These are phyloP conservation scores for Gallinago nigripennis DNA, from an alignment of 2,797 vertebrate genomes.

Conservation along the genomic window DNA sequence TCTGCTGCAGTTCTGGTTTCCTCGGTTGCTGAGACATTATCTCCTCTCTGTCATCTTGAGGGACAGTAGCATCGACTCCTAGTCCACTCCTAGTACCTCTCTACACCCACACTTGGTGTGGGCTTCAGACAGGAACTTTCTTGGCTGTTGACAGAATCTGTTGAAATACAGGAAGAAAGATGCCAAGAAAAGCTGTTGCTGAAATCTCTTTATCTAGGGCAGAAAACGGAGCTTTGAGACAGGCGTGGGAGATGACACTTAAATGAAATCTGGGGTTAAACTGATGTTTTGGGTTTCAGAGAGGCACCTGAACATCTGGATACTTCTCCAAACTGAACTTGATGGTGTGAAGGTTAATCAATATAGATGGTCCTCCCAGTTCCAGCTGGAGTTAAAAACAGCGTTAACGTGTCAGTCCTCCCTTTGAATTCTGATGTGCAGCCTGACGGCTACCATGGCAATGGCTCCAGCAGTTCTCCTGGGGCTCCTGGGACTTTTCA, in stretches of 20 bases:
- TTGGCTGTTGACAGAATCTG: background rate
- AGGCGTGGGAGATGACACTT: background rate
- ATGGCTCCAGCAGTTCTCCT: background rate
- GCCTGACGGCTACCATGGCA: background rate
- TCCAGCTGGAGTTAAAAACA: background rate
- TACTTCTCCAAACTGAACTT: background rate
- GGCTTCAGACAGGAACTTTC: background rate
- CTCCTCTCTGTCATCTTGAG: background rate
- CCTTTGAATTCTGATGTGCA: background rate
- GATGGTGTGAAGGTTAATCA: background rate
- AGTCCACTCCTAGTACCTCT: background rate
- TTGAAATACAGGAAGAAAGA: background rate
- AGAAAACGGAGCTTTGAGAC: background rate
- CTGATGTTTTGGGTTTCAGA: background rate
- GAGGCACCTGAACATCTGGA: background rate
- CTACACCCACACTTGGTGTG: rapidly evolving
- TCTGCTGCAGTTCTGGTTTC: background rate
- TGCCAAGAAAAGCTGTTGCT: background rate
- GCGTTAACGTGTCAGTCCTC: background rate
- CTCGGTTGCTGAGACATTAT: background rate
- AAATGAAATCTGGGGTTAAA: background rate
- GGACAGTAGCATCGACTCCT: background rate
- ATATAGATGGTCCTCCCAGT: background rate
- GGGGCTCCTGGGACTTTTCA: background rate
- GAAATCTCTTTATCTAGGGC: background rate